Evolutionary conservation across 2,113 vertebrate genomes (phyloP).

Genomic region (Myotis davidii): DNA sequence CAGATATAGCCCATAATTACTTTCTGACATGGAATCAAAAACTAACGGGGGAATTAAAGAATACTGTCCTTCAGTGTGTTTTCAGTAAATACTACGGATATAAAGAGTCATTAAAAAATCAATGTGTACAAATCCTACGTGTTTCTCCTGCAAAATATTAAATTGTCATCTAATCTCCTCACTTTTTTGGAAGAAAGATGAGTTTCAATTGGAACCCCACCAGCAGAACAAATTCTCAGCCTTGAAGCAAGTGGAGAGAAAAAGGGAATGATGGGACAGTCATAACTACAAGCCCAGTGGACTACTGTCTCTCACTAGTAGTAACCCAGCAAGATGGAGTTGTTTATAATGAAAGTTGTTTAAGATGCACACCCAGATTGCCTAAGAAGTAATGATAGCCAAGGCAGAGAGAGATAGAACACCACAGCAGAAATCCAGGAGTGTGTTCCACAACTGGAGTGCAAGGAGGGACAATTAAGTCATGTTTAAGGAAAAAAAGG

Average conservation of each 20-base stretch:
- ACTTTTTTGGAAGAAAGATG: neutral
- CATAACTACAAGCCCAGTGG: too few species aligned
- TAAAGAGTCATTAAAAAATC: slow-evolving; percentile 14
- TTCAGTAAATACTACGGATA: neutral
- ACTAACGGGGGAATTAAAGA: slow-evolving; percentile 36
- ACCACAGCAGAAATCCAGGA: neutral
- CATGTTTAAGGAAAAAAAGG: neutral
- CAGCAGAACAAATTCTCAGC: neutral
- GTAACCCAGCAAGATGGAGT: neutral
- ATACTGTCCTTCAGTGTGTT: neutral
- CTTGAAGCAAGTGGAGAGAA: neutral
- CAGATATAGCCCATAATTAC: slow-evolving; percentile 29
- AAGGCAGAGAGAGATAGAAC: neutral
- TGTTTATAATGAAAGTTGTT: neutral
- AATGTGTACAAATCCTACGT: neutral
- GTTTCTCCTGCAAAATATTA: neutral
- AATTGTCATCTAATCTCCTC: neutral
- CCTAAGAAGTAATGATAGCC: neutral
- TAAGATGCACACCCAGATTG: neutral
- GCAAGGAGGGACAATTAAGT: neutral
- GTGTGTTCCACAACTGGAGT: neutral
- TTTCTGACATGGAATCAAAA: slow-evolving; percentile 55
- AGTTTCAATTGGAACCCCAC: neutral
- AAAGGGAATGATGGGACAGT: neutral
- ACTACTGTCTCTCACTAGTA: neutral